Conservation (phyloP, 2,888 invertebrate genomes). For the Ochropleura plecta region DNA sequence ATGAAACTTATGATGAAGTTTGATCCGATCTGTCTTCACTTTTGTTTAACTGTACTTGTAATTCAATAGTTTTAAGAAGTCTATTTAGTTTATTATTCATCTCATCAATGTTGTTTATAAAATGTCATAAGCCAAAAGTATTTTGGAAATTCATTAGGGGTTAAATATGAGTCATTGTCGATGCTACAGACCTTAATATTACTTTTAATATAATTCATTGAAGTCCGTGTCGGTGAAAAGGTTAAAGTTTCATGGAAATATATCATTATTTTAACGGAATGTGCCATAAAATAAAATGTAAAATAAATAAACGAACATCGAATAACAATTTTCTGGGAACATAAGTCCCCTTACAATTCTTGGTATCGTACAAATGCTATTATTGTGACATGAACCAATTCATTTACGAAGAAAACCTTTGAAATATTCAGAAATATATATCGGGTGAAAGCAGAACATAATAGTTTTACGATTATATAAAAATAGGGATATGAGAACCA, state of each 20-base stretch:
- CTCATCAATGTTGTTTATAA: not conserved
- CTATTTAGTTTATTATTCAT: not conserved
- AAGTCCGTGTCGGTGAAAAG: too few species aligned
- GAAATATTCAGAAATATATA: not conserved
- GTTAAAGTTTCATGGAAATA: not conserved
- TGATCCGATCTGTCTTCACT: conserved; percentile 18
- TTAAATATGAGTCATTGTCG: not conserved
- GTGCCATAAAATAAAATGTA: not conserved
- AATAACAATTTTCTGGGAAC: not conserved
- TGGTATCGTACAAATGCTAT: conserved; percentile 11
- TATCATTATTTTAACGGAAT: not conserved
- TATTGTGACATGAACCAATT: conserved; percentile 20
- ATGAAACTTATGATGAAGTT: conserved; percentile 7
- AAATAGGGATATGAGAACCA: not conserved
- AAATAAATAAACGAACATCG: not conserved
- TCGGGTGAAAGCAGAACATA: not conserved
- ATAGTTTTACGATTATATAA: not conserved
- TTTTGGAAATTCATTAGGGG: not conserved
- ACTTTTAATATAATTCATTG: too few species aligned
- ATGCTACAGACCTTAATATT: too few species aligned
- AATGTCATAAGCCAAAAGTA: not conserved
- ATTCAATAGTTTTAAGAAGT: not conserved
- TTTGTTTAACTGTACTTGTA: not conserved
- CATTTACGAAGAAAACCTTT: conserved; percentile 20
- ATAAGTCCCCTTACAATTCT: conserved; percentile 2